Percentiles rank a stretch among this genome's conserved stretches.
These are phyloP conservation scores for Litocranius walleri DNA, from an alignment of 2,113 vertebrate species.

Conservation along the genomic window DNA sequence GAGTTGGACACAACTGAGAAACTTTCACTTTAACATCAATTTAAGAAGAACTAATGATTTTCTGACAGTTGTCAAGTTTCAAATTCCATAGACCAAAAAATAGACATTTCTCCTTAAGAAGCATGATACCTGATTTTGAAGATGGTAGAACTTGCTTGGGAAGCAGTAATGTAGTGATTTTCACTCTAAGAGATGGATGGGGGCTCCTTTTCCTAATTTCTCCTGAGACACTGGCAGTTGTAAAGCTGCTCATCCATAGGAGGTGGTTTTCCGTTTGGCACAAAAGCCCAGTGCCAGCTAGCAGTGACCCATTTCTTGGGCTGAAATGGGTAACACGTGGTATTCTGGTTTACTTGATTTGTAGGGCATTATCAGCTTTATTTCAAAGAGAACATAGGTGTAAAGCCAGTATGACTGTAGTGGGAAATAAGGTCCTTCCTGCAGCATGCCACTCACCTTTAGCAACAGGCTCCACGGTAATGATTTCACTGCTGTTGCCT, in stretches of 20 bases:
- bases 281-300: background rate
- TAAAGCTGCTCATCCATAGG: background rate
- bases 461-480: slow-evolving; percentile 93
- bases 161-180: background rate
- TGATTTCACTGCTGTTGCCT: slow-evolving; percentile 98
- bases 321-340: background rate
- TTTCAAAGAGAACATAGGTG: background rate
- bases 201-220: background rate
- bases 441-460: slow-evolving; percentile 84
- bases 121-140: background rate
- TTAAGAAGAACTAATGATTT: background rate
- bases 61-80: background rate
- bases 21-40: background rate
- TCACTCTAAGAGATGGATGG: background rate
- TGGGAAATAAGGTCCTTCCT: background rate
- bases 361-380: background rate
- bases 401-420: fast-evolving
- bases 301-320: background rate
- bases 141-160: background rate
- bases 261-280: background rate
- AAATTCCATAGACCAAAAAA: background rate
- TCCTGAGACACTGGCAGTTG: fast-evolving
- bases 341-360: background rate
- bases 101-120: background rate
- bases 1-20: background rate